Conservation (phyloP, 1,140 invertebrate genomes). For the Reticulitermes speratus region DNA sequence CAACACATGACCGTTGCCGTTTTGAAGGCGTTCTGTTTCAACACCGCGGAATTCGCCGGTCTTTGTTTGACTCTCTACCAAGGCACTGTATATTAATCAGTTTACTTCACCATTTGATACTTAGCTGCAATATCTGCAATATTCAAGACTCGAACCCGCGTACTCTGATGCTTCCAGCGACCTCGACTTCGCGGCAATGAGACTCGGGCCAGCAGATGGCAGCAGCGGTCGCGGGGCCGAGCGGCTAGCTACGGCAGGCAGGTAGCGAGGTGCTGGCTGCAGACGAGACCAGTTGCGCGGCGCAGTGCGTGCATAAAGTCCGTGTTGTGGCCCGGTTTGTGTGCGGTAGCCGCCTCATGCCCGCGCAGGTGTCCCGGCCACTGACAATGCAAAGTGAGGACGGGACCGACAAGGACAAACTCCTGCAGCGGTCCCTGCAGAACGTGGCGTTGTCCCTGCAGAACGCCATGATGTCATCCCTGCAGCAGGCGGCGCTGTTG, state of each 20-base stretch:
- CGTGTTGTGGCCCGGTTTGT: background rate
- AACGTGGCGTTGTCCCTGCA: conserved; percentile 72
- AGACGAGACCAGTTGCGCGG: background rate
- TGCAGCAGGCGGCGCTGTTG: conserved; percentile 68
- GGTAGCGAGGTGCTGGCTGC: background rate
- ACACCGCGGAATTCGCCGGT: no score
- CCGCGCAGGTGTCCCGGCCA: conserved; percentile 13
- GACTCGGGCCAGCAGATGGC: conserved; percentile 15
- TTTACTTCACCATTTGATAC: no score
- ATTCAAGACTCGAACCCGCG: background rate
- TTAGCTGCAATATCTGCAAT: no score
- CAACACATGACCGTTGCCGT: no score
- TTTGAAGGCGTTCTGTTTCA: no score
- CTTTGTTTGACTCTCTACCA: no score
- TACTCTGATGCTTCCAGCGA: background rate
- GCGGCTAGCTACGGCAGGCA: background rate
- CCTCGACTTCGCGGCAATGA: background rate
- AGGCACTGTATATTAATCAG: no score
- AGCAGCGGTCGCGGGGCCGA: conserved; percentile 10
- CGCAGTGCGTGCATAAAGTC: background rate
- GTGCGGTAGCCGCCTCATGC: background rate
- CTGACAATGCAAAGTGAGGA: background rate
- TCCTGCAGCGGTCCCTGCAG: conserved; percentile 56
- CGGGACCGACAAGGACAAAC: conserved; percentile 50
- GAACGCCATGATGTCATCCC: conserved; percentile 71